Evolutionary conservation across 2,797 vertebrate genomes (phyloP), one percentile per base, ranked within the genome.

Genomic region (Tenualosa ilisha): DNA sequence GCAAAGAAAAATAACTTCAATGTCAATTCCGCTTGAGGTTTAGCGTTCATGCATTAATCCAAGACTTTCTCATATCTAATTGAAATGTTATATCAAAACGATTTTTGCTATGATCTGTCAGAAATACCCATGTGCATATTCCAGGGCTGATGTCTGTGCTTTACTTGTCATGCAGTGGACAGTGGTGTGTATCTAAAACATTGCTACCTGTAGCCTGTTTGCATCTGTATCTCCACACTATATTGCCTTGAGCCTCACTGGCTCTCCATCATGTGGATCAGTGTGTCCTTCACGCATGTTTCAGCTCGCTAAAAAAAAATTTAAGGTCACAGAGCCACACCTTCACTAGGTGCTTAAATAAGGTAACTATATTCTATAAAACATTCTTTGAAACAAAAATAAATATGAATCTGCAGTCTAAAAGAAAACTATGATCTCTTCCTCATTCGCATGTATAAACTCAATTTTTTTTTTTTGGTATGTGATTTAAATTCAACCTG

Each of bases 391-490:
- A 91, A 95, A 94, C 17, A 56, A 95, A 20, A 95, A 94, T 95
- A 95, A 94, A 94, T 92, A 94, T 85, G 82, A 88, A 91, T 92
- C 87, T 94, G 89, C 87, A 90, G 90, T 89, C 88, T 93, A 91
- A 91, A 91, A 91, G 56, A 91, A 91, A 91, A 93, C 90, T 89
- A 86, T 82, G 90, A 89, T 75, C 79, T 85, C 89, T 24, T 84
- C 90, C 65, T 90, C 89, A 79, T 90, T 61, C 82, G 46, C 83
- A 89, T 90, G 87, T 90, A 93, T 90, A 94, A 93, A 94, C 90
- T 88, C 82, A 88, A 86, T 91, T 92, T 95, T 94, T 31, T 31
- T 94, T 91, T 92, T 95, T 94, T 95, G 93, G 93, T 95, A 90
- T 92, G 84, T 81, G 59, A 89, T 86, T 88, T 88, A 84, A 86